Conservation (phyloP, 2,797 vertebrate species). For the Poeciliopsis turneri region DNA sequence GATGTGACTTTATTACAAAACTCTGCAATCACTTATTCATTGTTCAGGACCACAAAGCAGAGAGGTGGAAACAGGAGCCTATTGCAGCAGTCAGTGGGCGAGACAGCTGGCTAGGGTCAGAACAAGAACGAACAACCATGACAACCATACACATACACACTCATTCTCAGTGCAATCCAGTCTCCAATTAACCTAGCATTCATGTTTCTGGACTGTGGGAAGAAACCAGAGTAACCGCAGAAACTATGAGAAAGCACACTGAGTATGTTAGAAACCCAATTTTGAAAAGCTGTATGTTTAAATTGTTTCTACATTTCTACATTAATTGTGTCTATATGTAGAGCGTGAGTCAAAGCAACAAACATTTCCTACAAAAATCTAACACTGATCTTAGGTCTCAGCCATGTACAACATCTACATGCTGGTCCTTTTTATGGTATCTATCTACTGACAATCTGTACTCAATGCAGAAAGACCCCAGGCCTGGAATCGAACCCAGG, state of each 20-base stretch:
- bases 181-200: conserved; percentile 2
- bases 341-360: neutral
- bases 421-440: neutral
- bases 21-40: neutral
- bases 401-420: neutral
- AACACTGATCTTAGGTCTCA: neutral
- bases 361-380: neutral
- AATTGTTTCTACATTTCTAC: neutral
- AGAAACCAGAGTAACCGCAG: neutral
- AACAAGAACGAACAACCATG: neutral
- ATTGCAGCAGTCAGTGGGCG: neutral
- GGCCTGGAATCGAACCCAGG: no score
- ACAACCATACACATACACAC: neutral
- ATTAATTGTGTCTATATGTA: neutral
- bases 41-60: neutral
- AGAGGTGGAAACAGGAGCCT: neutral
- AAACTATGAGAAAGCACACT: neutral
- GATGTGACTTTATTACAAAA: neutral
- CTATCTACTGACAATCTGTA: neutral
- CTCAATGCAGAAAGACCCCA: no score
- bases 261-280: neutral
- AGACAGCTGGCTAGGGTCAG: neutral
- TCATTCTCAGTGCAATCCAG: neutral
- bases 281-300: neutral
- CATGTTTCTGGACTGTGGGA: neutral